Evolutionary conservation across 2,888 invertebrate species (phyloP), one percentile per base, ranked within the genome.

Genomic region (Therioaphis trifolii): DNA sequence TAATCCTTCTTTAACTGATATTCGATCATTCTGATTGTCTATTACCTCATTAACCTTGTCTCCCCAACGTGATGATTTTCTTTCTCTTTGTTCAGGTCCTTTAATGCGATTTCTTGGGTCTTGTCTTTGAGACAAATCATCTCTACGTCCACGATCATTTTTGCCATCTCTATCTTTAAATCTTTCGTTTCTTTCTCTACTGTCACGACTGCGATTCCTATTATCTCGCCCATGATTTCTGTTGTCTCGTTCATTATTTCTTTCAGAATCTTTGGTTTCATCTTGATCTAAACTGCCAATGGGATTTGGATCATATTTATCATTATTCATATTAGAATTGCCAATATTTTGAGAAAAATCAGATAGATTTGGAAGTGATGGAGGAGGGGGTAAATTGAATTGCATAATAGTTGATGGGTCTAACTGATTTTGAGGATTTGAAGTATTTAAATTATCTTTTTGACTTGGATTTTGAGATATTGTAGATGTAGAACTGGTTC

Each of bases 121-220:
- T 52, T 35, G 40, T 74, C 82, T 72, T 88, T n/a, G 87, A 85
- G 61, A 87, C 12, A 69, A 66, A 87, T 77, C 88, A 78, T 87
- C 88, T 12, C 87, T 85, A 58, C 86, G 86, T 77, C 85, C 85
- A 27, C 86, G 85, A 77, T 86, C 87, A 79, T 86, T 87, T 69
- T 87, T 85, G 58, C 87, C 88, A 74, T 85, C 84, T 77, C 86
- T 86, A 88, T 79, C 89, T 86, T 86, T 58, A 87, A 86, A 85
- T 66, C 86, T 86, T 80, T 86, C 85, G 82, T 86, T 85, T 85
- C 87, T 86, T 84, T 86, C 88, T 85, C 87, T 88, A 86, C 86
- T 87, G 85, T 86, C 86, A 79, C 86, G 85, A 55, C 87, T 87
- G 21, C 88, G 87, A 86, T 88, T 87, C 84, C 88, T 85, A 85